Conservation (phyloP, 2,888 invertebrate genomes). For the Tineola bisselliella region DNA sequence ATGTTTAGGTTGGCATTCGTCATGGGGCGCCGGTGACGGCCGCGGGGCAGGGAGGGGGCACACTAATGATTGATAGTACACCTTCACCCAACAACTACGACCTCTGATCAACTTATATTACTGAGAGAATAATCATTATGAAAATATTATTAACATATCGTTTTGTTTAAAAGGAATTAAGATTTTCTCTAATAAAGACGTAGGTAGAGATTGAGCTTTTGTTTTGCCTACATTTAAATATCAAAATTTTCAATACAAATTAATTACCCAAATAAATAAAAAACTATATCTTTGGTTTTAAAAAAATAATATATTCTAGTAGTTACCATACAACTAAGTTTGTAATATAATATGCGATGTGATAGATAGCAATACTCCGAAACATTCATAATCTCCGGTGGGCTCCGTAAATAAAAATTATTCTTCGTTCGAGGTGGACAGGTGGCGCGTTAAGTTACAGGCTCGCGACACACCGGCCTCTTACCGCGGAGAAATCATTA, state of each 20-base stretch:
- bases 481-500: conserved; percentile 8
- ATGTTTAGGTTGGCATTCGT: conserved; percentile 65
- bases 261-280: too few relatives aligned
- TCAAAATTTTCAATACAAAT: too few relatives aligned
- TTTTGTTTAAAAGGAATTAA: too few relatives aligned
- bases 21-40: conserved; percentile 44
- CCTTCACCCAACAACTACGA: conserved; percentile 20
- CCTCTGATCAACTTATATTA: background rate
- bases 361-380: conserved; percentile 45
- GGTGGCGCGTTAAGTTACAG: conserved; percentile 60
- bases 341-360: conserved; percentile 55
- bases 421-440: conserved; percentile 45
- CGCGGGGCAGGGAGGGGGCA: conserved; percentile 18
- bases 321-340: background rate
- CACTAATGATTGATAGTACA: conserved; percentile 48
- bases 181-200: too few relatives aligned
- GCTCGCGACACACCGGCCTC: conserved; percentile 19
- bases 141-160: too few relatives aligned
- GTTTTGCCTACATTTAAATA: too few relatives aligned
- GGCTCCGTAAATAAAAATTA: conserved; percentile 60
- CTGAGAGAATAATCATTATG: background rate
- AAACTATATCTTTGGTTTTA: background rate
- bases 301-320: background rate
- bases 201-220: too few relatives aligned
- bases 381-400: conserved; percentile 57